Evolutionary conservation across 64 coral and sea anemone genomes (phyloP), one percentile per base, ranked within the genome.

Genomic region (Dendrophyllia cribrosa): DNA sequence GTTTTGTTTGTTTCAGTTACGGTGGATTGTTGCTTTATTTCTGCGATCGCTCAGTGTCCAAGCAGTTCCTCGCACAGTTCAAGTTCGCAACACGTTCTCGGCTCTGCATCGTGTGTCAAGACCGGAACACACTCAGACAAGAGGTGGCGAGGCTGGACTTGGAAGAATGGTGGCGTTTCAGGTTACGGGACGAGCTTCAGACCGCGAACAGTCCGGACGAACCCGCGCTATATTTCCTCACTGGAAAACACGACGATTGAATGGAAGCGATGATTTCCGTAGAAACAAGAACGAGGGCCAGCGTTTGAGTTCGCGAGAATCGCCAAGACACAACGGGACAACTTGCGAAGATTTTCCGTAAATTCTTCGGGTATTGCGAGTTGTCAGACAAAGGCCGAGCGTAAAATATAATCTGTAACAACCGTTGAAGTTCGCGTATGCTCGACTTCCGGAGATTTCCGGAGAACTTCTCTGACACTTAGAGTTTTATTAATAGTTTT

Each of bases 91-190:
- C 95, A 75, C 79, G 87, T 79, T 95, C 97, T 20, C 91, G 92
- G 59, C 78, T 99, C 3, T 99, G 97, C 56, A 82, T 99, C 59
- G 94, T 99, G 22, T 96, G 97, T 34, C 91, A 87, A 88, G 97
- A 99, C 83, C 91, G 97, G 4, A 99, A 96, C 58, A 96, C 89
- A 17, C 88, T 99, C 9, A 93, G 97, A 84, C 94, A 99, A 87
- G 91, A 99, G 78, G 91, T 99, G 48, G 97, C 90, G 7, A 77
- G 94, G 43, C 91, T 99, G 5, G 97, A 99, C 91, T 92, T 99
- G 65, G 97, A 99, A 70, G 97, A 99, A 13, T 78, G 93, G 70
- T 99, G 97, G 97, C 89, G 97, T 16, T 99, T 99, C 67, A 87
- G 94, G 69, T 83, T 99, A 16, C 75, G 97, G 68, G 97, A 99